Evolutionary conservation across 2,113 vertebrate species (phyloP).

Genomic region (Pterocles gutturalis): DNA sequence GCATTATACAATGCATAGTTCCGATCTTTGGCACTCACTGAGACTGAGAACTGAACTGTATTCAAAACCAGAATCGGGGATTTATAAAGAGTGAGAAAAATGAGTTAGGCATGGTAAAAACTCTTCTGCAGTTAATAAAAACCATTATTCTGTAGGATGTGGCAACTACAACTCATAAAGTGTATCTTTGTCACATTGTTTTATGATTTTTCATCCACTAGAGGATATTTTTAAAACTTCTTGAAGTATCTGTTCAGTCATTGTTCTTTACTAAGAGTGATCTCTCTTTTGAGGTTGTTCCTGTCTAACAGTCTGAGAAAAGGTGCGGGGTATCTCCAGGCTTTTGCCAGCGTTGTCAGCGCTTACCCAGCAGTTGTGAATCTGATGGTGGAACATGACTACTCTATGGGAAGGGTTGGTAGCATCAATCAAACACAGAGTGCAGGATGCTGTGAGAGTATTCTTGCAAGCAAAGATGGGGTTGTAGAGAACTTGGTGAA

Average conservation of each 20-base stretch:
- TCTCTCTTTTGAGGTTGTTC: neutral
- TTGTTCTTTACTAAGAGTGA: neutral
- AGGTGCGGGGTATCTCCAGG: neutral
- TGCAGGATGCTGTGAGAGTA: neutral
- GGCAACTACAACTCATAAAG: neutral
- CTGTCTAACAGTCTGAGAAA: neutral
- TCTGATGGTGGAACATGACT: neutral
- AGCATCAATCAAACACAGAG: neutral
- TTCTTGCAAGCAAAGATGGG: neutral
- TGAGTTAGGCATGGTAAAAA: neutral
- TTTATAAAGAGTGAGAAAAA: conserved; percentile 11
- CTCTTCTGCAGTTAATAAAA: neutral
- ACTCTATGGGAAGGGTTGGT: neutral
- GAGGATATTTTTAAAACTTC: neutral
- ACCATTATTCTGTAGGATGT: neutral
- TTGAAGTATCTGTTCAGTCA: neutral
- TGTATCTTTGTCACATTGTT: neutral
- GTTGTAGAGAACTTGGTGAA: neutral
- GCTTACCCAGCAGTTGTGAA: neutral
- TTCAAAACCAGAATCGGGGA: neutral
- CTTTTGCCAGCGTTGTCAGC: neutral
- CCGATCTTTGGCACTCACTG: neutral
- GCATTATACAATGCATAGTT: neutral
- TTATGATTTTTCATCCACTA: neutral
- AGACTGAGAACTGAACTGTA: neutral